Evolutionary conservation across 2,888 invertebrate species (phyloP), one percentile per base, ranked within the genome.

Genomic region (Hydriomena furcata): DNA sequence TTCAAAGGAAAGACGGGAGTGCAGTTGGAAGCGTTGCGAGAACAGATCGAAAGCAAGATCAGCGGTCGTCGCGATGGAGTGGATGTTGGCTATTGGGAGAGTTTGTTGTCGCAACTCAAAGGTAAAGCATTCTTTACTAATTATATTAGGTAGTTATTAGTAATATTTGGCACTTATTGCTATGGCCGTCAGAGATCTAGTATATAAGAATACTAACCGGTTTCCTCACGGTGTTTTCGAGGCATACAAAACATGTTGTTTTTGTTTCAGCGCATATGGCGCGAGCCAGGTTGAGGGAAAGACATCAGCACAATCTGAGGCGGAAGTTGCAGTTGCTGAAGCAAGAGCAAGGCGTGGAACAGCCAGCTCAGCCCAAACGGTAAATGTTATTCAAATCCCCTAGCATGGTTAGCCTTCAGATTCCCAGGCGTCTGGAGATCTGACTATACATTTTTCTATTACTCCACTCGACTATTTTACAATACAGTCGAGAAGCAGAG

Each of bases 31-130:
- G 93, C 95, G 45, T 86, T 99, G 61, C 96, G 97, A 73, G 84
- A 91, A 17, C 95, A 96, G 79, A 98, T 99, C 68, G 96, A 96
- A 80, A 90, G 91, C 8, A 99, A 98, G 90, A 95, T 99, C 53
- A 92, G 92, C 64, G 94, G 95, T 0, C 94, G 95, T 56, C 94
- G 93, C 32, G 98, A 97, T 84, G 98, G 98, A 8, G 94, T 98
- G 34, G 99, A 99, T 88, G 95, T 99, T 57, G 97, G 97, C 34
- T 99, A 99, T 85, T 99, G 99, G 99, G 99, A 99, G 90, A 97
- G 97, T 36, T 86, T 99, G 58, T 91, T 98, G 24, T 97, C 97
- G n/a, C 98, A 98, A 79, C 91, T 99, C 6, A 98, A 97, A 91
- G 94, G 93, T 93, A 38, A 6, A n/a, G n/a, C n/a, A n/a, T n/a